A percentile compares a stretch with the other conserved stretches of the same genome.
Conservation (phyloP, 2,113 vertebrate genomes). For the Nothoprocta pentlandii region DNA sequence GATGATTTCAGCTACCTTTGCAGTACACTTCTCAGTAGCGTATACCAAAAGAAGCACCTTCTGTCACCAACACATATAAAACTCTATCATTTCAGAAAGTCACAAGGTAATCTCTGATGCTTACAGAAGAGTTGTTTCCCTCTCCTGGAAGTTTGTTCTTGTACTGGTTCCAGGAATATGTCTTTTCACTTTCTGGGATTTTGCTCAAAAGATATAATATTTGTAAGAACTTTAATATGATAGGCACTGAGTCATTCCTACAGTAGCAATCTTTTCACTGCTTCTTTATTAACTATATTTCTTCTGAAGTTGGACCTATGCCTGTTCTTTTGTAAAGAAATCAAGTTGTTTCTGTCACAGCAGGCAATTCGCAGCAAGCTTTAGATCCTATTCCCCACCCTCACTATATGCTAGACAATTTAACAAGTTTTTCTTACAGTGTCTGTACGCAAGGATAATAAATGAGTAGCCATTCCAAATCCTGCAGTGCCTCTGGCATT, state of each 20-base stretch:
- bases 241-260: neutral
- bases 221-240: neutral
- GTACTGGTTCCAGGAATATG: neutral
- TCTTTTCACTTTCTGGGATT: neutral
- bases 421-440: conserved; percentile 37
- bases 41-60: neutral
- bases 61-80: neutral
- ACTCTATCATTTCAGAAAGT: neutral
- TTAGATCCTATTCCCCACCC: conserved; percentile 48
- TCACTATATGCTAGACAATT: conserved; percentile 23
- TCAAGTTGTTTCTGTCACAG: conserved; percentile 61
- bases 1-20: neutral
- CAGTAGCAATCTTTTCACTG: neutral
- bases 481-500: conserved; percentile 52
- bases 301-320: conserved; percentile 16
- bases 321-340: conserved; percentile 28
- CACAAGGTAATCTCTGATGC: neutral
- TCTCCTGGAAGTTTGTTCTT: neutral
- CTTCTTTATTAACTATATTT: conserved; percentile 35
- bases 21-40: neutral
- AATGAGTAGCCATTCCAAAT: conserved; percentile 63
- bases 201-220: neutral
- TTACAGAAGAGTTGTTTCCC: neutral
- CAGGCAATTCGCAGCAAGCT: conserved; percentile 38
- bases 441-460: conserved; percentile 39